Percentiles rank a stretch among this genome's conserved stretches.
Evolutionary conservation across 2,113 vertebrate species (phyloP).

Genomic region (Leucopsar rothschildi): DNA sequence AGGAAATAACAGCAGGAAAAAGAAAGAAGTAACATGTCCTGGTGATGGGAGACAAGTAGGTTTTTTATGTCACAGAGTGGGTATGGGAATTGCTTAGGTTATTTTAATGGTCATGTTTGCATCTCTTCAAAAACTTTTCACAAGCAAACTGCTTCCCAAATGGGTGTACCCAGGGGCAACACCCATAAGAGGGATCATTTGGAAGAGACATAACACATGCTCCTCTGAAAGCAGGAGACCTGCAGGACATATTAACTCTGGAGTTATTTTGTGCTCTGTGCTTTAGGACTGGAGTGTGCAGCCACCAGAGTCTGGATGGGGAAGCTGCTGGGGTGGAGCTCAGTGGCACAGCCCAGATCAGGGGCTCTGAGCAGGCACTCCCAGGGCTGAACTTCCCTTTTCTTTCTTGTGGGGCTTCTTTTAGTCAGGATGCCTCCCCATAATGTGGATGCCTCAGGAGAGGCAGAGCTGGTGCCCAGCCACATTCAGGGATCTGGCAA

Average conservation of each 20-base stretch:
- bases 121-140: neutral
- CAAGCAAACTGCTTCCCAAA: neutral
- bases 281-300: neutral
- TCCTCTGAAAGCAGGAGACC: neutral
- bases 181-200: neutral
- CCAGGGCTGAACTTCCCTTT: neutral
- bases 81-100: neutral
- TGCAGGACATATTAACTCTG: neutral
- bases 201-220: neutral
- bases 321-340: neutral
- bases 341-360: neutral
- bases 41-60: neutral
- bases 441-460: neutral
- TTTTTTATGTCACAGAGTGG: neutral
- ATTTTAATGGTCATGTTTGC: neutral
- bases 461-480: neutral
- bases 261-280: neutral
- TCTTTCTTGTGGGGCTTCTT: rapidly evolving
- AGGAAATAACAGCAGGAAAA: neutral
- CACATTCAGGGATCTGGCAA: neutral
- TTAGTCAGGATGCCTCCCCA: neutral
- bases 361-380: neutral
- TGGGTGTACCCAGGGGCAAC: neutral
- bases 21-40: neutral
- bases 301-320: neutral